These are phyloP conservation scores for Oreochromis mossambicus DNA, from an alignment of 2,797 vertebrate genomes.

Conservation along the genomic window DNA sequence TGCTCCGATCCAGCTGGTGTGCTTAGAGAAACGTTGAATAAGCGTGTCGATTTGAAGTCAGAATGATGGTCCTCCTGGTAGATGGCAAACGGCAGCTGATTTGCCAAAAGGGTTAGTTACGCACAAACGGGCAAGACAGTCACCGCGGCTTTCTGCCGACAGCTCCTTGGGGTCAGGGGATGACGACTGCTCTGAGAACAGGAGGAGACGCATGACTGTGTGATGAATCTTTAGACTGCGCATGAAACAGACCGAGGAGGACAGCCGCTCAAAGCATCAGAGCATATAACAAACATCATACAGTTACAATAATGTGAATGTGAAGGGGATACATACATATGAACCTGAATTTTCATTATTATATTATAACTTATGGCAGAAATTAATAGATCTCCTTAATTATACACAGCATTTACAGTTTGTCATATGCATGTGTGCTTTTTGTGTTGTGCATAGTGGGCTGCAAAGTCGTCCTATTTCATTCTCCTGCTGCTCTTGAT, in stretches of 20 bases:
- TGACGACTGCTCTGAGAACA: constrained; percentile 7
- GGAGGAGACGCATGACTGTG: neutral
- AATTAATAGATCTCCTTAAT: neutral
- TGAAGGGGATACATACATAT: neutral
- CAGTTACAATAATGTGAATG: neutral
- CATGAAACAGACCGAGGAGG: neutral
- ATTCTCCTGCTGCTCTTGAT: neutral
- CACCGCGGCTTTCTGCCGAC: neutral
- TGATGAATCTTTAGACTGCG: neutral
- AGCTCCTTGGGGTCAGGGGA: neutral
- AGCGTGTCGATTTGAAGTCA: neutral
- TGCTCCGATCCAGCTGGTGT: neutral
- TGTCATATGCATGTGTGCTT: rapidly evolving
- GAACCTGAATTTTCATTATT: neutral
- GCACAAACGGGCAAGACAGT: neutral
- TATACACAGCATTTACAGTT: neutral
- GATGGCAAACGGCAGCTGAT: neutral
- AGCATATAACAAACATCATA: neutral
- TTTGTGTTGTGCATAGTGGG: neutral
- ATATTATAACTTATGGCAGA: rapidly evolving
- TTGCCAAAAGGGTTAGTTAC: constrained; percentile 21
- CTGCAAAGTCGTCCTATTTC: neutral
- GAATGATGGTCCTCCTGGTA: neutral
- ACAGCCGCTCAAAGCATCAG: neutral
- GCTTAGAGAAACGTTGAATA: neutral